A percentile compares a stretch with the other conserved stretches of the same genome.
Evolutionary conservation across 2,888 invertebrate species (phyloP).

Genomic region (Caenorhabditis panamensis): DNA sequence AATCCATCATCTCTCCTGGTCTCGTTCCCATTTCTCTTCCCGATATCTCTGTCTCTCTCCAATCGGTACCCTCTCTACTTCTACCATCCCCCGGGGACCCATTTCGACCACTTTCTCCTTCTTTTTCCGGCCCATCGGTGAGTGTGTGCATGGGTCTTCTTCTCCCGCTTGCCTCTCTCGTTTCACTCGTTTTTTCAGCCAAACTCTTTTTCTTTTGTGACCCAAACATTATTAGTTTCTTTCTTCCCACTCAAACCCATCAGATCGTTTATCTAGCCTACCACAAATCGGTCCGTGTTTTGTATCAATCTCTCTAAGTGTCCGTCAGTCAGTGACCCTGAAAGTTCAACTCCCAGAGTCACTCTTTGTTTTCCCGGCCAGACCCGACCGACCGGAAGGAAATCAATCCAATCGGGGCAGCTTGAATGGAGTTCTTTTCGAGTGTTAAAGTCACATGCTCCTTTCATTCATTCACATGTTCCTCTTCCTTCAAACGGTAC

Average conservation of each 20-base stretch:
- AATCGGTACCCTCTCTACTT: conserved; percentile 9
- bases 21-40: conserved; percentile 28
- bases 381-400: conserved; percentile 20
- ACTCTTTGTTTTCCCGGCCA: neutral
- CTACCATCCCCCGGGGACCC: conserved; percentile 53
- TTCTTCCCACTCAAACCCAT: neutral
- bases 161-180: conserved; percentile 10
- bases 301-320: neutral
- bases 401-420: conserved; percentile 23
- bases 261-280: conserved; percentile 32
- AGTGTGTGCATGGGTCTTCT: conserved; percentile 36
- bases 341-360: neutral
- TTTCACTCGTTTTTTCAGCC: conserved; percentile 40
- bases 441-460: conserved; percentile 15
- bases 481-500: too few relatives aligned
- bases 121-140: conserved; percentile 55
- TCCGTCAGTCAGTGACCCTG: neutral
- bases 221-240: conserved; percentile 39
- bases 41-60: conserved; percentile 49
- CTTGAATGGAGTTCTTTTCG: conserved; percentile 23
- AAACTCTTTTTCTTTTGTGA: conserved; percentile 24
- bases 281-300: conserved; percentile 15
- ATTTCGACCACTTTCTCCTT: conserved; percentile 52
- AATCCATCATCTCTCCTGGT: conserved; percentile 39
- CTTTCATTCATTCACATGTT: neutral